Percentiles rank a stretch among this genome's conserved stretches.
Conservation (phyloP, 2,113 vertebrate genomes). For the Petroica traversi region DNA sequence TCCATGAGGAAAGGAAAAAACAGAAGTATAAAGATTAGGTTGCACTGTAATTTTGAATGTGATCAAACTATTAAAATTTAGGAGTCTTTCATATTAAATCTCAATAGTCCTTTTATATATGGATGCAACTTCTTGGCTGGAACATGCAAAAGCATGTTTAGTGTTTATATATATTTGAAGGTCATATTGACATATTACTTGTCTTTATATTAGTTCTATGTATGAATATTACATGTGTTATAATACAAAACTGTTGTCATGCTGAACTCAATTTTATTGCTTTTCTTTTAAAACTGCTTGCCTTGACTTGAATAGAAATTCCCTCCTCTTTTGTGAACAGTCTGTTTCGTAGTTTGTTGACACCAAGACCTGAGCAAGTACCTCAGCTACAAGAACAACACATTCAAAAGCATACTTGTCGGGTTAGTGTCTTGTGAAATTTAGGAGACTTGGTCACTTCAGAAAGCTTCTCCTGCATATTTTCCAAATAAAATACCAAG, state of each 20-base stretch:
- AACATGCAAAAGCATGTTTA: neutral
- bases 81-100: neutral
- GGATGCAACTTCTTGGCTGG: neutral
- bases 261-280: neutral
- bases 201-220: neutral
- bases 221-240: neutral
- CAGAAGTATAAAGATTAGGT: neutral
- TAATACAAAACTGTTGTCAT: neutral
- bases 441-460: neutral
- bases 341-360: neutral
- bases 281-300: neutral
- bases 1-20: neutral
- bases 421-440: neutral
- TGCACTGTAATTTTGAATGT: neutral
- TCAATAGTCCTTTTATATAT: neutral
- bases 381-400: neutral
- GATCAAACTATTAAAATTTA: neutral
- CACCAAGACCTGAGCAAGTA: neutral
- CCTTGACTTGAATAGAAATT: neutral
- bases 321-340: neutral
- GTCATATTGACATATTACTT: neutral
- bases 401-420: neutral
- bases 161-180: neutral
- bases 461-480: neutral
- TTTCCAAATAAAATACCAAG: neutral